Percentiles rank a stretch among this genome's conserved stretches.
Evolutionary conservation across 2,113 vertebrate genomes (phyloP).

Genomic region (Tragelaphus buxtoni): DNA sequence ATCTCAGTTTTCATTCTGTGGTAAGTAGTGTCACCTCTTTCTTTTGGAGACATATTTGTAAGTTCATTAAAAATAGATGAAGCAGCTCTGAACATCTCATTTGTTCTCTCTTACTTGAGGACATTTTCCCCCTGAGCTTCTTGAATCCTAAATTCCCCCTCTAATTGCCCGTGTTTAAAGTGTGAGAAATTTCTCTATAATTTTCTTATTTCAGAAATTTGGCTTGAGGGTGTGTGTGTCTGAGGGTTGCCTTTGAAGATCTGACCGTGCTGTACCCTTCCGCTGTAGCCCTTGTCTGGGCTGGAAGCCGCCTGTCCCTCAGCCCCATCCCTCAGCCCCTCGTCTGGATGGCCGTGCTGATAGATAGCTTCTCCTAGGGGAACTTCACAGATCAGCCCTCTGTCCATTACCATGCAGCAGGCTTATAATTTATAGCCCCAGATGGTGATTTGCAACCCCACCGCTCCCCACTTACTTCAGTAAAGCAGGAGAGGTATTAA

Average conservation of each 20-base stretch:
- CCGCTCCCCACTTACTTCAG: slow-evolving; percentile 26
- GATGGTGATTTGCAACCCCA: slow-evolving; percentile 56
- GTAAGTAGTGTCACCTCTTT: neutral
- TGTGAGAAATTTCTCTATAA: neutral
- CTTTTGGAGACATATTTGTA: neutral
- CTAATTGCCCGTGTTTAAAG: neutral
- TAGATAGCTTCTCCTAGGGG: slow-evolving; percentile 52
- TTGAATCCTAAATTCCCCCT: neutral
- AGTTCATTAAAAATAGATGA: neutral
- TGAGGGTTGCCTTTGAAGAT: neutral
- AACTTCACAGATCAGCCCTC: slow-evolving; percentile 30
- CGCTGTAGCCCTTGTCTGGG: neutral
- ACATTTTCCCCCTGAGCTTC: neutral
- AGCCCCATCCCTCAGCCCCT: neutral
- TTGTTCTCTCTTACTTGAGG: neutral
- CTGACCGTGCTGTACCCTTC: neutral
- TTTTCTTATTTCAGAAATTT: neutral
- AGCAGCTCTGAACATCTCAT: neutral
- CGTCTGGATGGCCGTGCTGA: slow-evolving; percentile 33
- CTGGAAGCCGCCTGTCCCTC: neutral
- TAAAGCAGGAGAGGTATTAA: slow-evolving; percentile 27
- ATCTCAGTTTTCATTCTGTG: neutral
- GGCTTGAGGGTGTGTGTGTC: neutral
- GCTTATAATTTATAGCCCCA: slow-evolving; percentile 59
- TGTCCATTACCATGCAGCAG: slow-evolving; percentile 33